Evolutionary conservation across 2,113 vertebrate species (phyloP), one percentile per base, ranked within the genome.

Genomic region (Coreoperca whiteheadi): DNA sequence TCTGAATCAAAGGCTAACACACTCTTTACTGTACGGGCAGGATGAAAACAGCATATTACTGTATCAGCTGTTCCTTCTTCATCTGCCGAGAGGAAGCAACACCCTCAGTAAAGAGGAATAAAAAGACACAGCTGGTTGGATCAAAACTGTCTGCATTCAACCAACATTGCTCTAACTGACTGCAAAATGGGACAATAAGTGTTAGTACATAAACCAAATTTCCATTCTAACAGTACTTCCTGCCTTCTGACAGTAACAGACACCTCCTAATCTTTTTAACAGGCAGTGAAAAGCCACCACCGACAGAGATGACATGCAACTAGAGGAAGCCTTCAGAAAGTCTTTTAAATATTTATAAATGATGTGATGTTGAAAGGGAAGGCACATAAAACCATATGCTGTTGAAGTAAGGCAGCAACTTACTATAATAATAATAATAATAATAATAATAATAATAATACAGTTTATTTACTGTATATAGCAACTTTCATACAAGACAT

Each of bases 1-100:
- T 14, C 48, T 67, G 61, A 87, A 90, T 91, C 81, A 82, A 91
- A 90, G 79, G 69, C 72, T 66, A 4, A 4, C 60, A 81, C 30
- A n/a, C 28, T 32, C 80, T 46, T 16, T 0, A 67, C 77, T 39
- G 63, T 25, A 70, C 68, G n/a, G 39, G 53, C 51, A 50, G 60
- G 82, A 75, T 74, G 75, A 67, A 85, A 86, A 73, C 39, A 28
- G 41, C 14, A 8, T 7, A 25, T 72, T 46, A 34, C 63, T 77
- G 14, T n/a, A 72, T 78, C 34, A 59, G 60, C n/a, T 59, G 32
- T 56, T 39, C 15, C 25, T 3, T 43, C 61, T 73, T 54, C 43
- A 48, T 66, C 66, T 34, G n/a, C 20, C 1, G 43, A 43, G 68
- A 75, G 2, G 20, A 64, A 66, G 25, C 28, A 64, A n/a, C 25